phyloP scores from a whole-genome alignment of 1,140 invertebrate species.

The Leptinotarsa defecta region DNA sequence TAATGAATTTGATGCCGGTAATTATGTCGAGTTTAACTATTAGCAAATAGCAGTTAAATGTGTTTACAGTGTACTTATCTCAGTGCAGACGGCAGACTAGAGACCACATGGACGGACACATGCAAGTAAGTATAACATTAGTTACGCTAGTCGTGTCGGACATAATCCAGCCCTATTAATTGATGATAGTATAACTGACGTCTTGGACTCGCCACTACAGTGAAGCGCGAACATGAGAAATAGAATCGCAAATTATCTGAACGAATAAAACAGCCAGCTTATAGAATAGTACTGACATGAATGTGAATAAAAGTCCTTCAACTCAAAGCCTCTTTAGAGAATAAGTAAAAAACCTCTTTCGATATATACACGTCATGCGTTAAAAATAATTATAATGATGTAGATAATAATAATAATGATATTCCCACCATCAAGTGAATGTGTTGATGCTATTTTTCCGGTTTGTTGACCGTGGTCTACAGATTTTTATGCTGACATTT shows the following conservation, averaged over 20 bases:
- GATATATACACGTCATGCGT: too few relatives aligned
- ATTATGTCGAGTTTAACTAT: slow-evolving; percentile 7
- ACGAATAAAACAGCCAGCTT: too few relatives aligned
- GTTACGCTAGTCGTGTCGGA: slow-evolving; percentile 4
- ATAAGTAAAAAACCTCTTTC: too few relatives aligned
- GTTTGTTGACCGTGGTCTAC: too few relatives aligned
- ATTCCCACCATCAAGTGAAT: too few relatives aligned
- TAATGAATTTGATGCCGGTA: slow-evolving; percentile 3
- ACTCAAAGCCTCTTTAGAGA: too few relatives aligned
- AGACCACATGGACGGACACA: slow-evolving; percentile 5
- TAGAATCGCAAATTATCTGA: background rate
- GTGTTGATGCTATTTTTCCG: too few relatives aligned
- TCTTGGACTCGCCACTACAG: background rate
- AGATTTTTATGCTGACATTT: too few relatives aligned
- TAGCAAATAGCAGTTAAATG: slow-evolving; percentile 8
- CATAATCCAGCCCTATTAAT: slow-evolving; percentile 3
- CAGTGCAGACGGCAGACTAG: slow-evolving; percentile 1
- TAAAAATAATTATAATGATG: too few relatives aligned
- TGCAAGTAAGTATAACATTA: background rate
- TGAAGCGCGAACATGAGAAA: slow-evolving; percentile 5
- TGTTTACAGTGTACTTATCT: slow-evolving; percentile 4
- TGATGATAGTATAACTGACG: slow-evolving; percentile 6
- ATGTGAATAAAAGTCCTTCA: too few relatives aligned
- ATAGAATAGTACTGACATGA: too few relatives aligned
- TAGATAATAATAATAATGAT: too few relatives aligned